A percentile compares a stretch with the other conserved stretches of the same genome.
Conservation (phyloP, 1,140 invertebrate genomes). For the Drosophila kepulauana region DNA sequence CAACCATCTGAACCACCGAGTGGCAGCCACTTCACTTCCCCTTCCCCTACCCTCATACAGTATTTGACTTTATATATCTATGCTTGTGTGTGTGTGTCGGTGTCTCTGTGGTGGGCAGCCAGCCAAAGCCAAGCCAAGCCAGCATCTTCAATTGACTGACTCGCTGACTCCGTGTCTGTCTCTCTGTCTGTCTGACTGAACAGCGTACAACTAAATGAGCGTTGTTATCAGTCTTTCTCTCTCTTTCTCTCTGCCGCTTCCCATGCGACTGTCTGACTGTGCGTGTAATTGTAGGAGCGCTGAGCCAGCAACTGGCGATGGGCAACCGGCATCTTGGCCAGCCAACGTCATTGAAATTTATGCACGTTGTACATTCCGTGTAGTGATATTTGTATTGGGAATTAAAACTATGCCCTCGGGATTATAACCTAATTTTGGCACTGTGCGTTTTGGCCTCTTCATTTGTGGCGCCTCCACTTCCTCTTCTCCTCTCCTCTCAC, state of each 20-base stretch:
- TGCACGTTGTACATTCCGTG: conserved; percentile 81
- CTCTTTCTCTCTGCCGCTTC: conserved; percentile 25
- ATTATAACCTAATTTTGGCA: conserved; percentile 80
- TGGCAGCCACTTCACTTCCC: conserved; percentile 1
- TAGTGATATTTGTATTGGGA: conserved; percentile 84
- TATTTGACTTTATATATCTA: conserved; percentile 44
- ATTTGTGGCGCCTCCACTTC: conserved; percentile 16
- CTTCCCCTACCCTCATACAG: not conserved
- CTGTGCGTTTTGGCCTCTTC: conserved; percentile 44
- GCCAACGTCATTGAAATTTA: conserved; percentile 80
- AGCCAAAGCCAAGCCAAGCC: conserved; percentile 17
- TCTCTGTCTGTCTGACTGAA: conserved; percentile 38
- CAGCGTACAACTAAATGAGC: conserved; percentile 74
- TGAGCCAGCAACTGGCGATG: conserved; percentile 28
- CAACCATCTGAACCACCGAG: conserved; percentile 56
- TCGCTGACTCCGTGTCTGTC: conserved; percentile 35
- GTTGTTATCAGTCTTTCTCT: conserved; percentile 64
- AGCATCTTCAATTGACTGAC: conserved; percentile 74
- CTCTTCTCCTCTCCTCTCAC: not conserved
- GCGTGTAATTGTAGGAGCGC: conserved; percentile 73
- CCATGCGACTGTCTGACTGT: conserved; percentile 70
- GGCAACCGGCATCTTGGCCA: conserved; percentile 29
- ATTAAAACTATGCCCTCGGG: conserved; percentile 82
- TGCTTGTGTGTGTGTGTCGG: conserved; percentile 26
- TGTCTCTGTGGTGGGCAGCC: conserved; percentile 59